A percentile compares a stretch with the other conserved stretches of the same genome.
Conservation (phyloP, 2,888 invertebrate species). For the Asteroscopus sphinx region DNA sequence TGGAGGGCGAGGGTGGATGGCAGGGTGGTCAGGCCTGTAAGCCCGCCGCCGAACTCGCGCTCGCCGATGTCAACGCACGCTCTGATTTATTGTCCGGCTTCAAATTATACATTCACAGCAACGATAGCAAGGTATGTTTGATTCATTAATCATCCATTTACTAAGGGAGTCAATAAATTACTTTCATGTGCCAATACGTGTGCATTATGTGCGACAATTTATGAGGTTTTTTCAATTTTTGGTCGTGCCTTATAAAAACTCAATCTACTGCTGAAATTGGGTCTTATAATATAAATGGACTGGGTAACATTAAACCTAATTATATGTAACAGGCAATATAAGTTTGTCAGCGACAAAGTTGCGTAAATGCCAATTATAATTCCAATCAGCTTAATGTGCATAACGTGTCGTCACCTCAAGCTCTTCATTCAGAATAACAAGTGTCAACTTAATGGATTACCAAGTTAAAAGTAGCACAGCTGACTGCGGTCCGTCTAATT, state of each 20-base stretch:
- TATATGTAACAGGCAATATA: conserved; percentile 34
- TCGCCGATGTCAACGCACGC: conserved; percentile 98
- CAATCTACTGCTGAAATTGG: conserved; percentile 27
- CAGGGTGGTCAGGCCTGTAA: conserved; percentile 99
- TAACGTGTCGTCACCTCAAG: conserved; percentile 64
- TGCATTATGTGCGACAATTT: conserved; percentile 42
- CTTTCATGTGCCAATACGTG: conserved; percentile 46
- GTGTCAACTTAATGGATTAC: conserved; percentile 73
- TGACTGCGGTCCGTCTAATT: conserved; percentile 69
- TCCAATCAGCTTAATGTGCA: conserved; percentile 76
- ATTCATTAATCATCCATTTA: conserved; percentile 53
- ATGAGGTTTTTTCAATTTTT: conserved; percentile 29
- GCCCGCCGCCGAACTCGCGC: conserved; percentile 98
- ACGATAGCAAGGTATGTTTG: conserved; percentile 96
- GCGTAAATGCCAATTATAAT: conserved; percentile 64
- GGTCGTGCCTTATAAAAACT: conserved; percentile 11
- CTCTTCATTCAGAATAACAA: conserved; percentile 61
- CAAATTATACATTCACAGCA: conserved; percentile 96
- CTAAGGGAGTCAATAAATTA: conserved; percentile 37
- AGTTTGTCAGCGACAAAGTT: conserved; percentile 44
- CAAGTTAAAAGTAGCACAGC: conserved; percentile 67
- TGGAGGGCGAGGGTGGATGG: conserved; percentile 98
- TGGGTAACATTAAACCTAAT: conserved; percentile 36
- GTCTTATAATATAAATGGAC: conserved; percentile 24
- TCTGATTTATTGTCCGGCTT: conserved; percentile 97